Evolutionary conservation across 2,113 vertebrate species (phyloP).

Genomic region (Callopanchax toddi): DNA sequence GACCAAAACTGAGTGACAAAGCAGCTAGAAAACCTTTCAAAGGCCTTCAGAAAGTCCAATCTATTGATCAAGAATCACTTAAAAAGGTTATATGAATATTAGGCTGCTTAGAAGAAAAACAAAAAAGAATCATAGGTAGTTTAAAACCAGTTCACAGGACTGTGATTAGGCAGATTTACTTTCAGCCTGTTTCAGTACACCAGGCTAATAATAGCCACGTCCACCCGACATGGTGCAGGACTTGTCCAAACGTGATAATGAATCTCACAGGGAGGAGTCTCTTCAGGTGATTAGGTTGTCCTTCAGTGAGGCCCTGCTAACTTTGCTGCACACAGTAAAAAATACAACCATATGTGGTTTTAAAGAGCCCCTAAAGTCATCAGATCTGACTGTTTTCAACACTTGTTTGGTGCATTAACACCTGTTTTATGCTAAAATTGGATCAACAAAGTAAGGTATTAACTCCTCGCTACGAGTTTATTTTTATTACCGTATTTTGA

Average conservation of each 20-base stretch:
- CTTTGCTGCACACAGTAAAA: too few relatives aligned
- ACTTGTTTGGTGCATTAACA: neutral
- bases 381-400: neutral
- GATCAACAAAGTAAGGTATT: neutral
- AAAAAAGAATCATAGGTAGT: too few relatives aligned
- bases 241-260: neutral
- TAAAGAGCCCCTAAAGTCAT: neutral
- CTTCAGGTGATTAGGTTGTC: neutral
- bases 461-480: too few relatives aligned
- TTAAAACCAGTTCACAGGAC: too few relatives aligned
- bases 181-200: neutral
- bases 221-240: neutral
- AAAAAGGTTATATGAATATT: too few relatives aligned
- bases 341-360: too few relatives aligned
- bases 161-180: neutral
- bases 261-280: neutral
- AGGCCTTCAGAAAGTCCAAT: too few relatives aligned
- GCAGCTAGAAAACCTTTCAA: too few relatives aligned
- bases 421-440: neutral
- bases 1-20: too few relatives aligned
- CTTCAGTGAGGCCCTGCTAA: neutral
- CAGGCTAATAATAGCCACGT: neutral
- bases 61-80: too few relatives aligned
- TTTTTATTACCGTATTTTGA: neutral
- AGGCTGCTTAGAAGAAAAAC: too few relatives aligned